Conservation (phyloP, 1,140 invertebrate genomes). For the Aphidius ervi region DNA sequence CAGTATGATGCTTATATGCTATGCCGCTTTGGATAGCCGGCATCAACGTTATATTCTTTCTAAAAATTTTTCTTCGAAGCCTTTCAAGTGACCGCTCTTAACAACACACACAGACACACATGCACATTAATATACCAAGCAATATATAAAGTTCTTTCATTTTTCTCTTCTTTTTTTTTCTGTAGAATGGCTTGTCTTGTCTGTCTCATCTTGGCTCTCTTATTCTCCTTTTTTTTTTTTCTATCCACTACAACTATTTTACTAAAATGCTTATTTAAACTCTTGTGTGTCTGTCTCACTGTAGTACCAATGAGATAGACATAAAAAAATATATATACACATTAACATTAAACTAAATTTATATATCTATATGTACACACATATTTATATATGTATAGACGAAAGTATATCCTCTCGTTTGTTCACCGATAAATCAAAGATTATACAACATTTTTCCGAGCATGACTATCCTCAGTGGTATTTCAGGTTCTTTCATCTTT, state of each 20-base stretch:
- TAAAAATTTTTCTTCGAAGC: constrained; percentile 26
- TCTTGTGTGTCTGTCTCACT: no score
- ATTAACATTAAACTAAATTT: no score
- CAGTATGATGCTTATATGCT: constrained; percentile 8
- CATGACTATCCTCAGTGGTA: constrained; percentile 11
- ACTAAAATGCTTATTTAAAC: no score
- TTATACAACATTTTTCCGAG: constrained; percentile 27
- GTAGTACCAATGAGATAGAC: no score
- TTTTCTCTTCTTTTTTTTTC: no score
- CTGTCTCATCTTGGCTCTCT: no score
- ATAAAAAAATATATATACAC: no score
- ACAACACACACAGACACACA: constrained; percentile 5
- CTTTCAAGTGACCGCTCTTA: constrained; percentile 27
- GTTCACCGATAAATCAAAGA: constrained; percentile 26
- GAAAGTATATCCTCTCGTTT: background rate
- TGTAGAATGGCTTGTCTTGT: no score
- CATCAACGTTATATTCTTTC: constrained; percentile 17
- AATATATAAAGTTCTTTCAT: no score
- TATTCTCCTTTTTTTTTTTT: no score
- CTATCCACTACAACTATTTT: no score
- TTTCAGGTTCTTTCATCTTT: constrained; percentile 14
- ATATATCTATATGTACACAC: no score
- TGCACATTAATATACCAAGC: background rate
- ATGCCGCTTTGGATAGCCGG: constrained; percentile 10
- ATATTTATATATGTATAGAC: background rate